Conservation (phyloP, 2,113 vertebrate species). For the Ammodytes dubius region DNA sequence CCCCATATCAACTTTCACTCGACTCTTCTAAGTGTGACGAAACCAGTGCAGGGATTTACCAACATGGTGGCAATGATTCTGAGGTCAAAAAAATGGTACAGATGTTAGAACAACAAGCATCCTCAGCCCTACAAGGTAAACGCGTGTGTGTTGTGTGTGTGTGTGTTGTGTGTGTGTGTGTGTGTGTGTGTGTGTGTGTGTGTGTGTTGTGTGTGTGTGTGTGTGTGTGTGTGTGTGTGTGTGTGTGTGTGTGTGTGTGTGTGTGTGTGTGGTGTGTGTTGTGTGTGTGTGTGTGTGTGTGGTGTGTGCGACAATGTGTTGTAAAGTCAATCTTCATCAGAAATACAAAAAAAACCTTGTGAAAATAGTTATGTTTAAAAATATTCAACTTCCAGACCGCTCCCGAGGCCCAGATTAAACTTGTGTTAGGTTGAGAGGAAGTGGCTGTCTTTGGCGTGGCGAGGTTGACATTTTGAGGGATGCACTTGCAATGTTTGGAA, state of each 20-base stretch:
- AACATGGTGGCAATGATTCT: conserved; percentile 42
- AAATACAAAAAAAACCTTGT: conserved; percentile 1
- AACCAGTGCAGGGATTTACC: conserved; percentile 35
- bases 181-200: too few relatives aligned
- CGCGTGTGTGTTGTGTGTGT: conserved; percentile 5
- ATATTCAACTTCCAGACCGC: conserved; percentile 46
- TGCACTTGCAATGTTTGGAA: conserved; percentile 81
- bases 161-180: conserved; percentile 11
- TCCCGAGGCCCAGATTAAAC: conserved; percentile 52
- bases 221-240: too few relatives aligned
- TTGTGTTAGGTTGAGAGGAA: conserved; percentile 63
- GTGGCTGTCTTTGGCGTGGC: conserved; percentile 76
- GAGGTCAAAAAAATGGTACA: conserved; percentile 84
- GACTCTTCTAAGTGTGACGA: conserved; percentile 42
- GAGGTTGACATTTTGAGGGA: conserved; percentile 62
- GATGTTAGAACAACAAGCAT: conserved; percentile 86
- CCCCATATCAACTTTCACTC: conserved; percentile 32
- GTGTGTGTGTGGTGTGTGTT: too few relatives aligned
- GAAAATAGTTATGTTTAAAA: conserved; percentile 27
- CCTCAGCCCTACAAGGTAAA: conserved; percentile 87
- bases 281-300: too few relatives aligned
- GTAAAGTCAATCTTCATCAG: not conserved
- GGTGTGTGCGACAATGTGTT: conserved; percentile 11
- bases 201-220: too few relatives aligned
- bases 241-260: too few relatives aligned